A percentile compares a stretch with the other conserved stretches of the same genome.
These are phyloP conservation scores for Achroia grisella DNA, from an alignment of 1,140 invertebrate species.

Conservation along the genomic window DNA sequence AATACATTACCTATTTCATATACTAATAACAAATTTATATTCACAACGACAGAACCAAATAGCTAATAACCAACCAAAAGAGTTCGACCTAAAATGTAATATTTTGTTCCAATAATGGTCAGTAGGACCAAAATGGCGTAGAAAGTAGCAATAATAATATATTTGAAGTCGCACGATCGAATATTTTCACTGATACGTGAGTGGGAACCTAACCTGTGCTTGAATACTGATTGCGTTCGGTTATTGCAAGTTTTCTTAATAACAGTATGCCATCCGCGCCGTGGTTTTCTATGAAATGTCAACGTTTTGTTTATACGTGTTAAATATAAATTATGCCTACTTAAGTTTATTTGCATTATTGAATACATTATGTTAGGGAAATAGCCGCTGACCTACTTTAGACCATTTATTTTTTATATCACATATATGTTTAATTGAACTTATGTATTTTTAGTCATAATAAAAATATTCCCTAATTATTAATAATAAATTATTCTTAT, in stretches of 20 bases:
- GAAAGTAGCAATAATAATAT: slow-evolving; percentile 45
- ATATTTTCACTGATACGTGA: slow-evolving; percentile 46
- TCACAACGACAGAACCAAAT: not conserved
- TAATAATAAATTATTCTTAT: too few species aligned
- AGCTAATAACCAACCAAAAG: not conserved
- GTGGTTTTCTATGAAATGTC: slow-evolving; percentile 16
- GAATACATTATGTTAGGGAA: not conserved
- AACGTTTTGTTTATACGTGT: not conserved
- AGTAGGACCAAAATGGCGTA: slow-evolving; percentile 29
- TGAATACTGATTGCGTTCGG: slow-evolving; percentile 37
- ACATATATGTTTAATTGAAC: too few species aligned
- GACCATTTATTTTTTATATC: too few species aligned
- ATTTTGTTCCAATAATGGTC: not conserved
- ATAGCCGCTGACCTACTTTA: not conserved
- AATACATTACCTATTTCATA: too few species aligned
- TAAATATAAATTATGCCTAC: too few species aligned
- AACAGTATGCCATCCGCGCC: slow-evolving; percentile 1
- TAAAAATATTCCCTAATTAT: too few species aligned
- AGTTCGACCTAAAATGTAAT: not conserved
- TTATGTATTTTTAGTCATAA: too few species aligned
- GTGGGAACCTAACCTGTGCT: slow-evolving; percentile 28
- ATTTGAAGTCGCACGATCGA: slow-evolving; percentile 30
- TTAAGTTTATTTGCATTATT: not conserved
- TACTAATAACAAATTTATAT: slow-evolving; percentile 3
- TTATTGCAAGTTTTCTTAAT: slow-evolving; percentile 21